Percentiles rank a stretch among this genome's conserved stretches.
Evolutionary conservation across 2,113 vertebrate genomes (phyloP).

Genomic region (Ranitomeya imitator): DNA sequence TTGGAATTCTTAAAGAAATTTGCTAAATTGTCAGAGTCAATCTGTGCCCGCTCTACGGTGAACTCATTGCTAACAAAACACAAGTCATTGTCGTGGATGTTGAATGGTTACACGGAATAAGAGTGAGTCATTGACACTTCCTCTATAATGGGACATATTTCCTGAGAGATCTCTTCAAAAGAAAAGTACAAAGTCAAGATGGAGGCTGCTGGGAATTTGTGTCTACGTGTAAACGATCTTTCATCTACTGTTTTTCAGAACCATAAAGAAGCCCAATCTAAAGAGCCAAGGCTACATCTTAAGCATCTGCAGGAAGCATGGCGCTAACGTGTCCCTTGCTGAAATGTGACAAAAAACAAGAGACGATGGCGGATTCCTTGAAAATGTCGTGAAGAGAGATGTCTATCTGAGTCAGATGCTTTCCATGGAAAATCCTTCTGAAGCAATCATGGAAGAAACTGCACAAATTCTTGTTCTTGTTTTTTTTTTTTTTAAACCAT

Average conservation of each 20-base stretch:
- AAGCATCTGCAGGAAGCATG: not conserved
- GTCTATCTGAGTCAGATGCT: not conserved
- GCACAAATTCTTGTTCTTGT: too few relatives aligned
- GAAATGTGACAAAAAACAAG: not conserved
- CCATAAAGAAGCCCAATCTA: not conserved
- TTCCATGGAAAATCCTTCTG: not conserved
- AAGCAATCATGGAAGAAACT: too few relatives aligned
- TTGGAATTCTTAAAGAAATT: too few relatives aligned
- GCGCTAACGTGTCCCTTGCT: not conserved
- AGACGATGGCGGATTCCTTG: not conserved
- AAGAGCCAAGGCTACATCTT: not conserved
- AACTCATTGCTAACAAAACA: not conserved
- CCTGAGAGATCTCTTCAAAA: constrained; percentile 32
- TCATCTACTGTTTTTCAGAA: constrained; percentile 25
- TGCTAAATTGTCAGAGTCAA: not conserved
- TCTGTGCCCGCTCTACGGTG: not conserved
- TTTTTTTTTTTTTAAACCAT: too few relatives aligned
- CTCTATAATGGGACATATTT: constrained; percentile 8
- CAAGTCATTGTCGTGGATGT: not conserved
- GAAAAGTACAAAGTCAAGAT: constrained; percentile 40
- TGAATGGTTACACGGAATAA: not conserved
- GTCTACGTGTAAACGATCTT: not conserved
- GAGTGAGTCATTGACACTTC: constrained; percentile 36
- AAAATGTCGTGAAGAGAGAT: not conserved
- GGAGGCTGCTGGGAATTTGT: constrained; percentile 8